Conservation (phyloP, 1,140 invertebrate species). For the Megathymus violae region DNA sequence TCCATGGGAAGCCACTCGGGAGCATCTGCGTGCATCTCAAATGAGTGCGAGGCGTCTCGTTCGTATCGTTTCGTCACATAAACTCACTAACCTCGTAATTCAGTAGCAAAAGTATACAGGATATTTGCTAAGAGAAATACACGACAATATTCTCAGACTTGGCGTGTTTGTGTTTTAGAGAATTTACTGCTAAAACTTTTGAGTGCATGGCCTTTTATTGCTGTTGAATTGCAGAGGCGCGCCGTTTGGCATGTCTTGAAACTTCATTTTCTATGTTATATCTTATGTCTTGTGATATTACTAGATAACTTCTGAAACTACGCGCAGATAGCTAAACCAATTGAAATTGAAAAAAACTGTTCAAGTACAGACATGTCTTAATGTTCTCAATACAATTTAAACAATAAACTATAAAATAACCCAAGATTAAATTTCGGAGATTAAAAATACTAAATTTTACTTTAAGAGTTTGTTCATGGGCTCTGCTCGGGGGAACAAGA, state of each 20-base stretch:
- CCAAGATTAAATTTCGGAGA: no score
- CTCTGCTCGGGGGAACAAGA: no score
- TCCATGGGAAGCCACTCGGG: neutral
- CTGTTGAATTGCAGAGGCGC: neutral
- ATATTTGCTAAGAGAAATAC: no score
- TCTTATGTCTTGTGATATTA: neutral
- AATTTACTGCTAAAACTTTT: neutral
- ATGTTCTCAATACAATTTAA: no score
- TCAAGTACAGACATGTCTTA: no score
- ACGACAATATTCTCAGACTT: neutral
- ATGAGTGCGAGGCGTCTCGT: neutral
- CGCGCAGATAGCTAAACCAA: no score
- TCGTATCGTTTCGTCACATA: neutral
- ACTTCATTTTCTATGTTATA: neutral
- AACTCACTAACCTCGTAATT: conserved; percentile 1
- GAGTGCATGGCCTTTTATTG: neutral
- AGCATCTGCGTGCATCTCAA: neutral
- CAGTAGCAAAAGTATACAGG: neutral
- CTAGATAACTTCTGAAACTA: no score
- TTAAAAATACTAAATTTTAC: no score
- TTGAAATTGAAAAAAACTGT: no score
- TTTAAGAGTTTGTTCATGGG: no score
- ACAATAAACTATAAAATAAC: no score
- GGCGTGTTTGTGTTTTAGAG: neutral
- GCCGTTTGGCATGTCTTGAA: neutral